Evolutionary conservation across 2,113 vertebrate species (phyloP).

Genomic region (Poeciliopsis retropinna): DNA sequence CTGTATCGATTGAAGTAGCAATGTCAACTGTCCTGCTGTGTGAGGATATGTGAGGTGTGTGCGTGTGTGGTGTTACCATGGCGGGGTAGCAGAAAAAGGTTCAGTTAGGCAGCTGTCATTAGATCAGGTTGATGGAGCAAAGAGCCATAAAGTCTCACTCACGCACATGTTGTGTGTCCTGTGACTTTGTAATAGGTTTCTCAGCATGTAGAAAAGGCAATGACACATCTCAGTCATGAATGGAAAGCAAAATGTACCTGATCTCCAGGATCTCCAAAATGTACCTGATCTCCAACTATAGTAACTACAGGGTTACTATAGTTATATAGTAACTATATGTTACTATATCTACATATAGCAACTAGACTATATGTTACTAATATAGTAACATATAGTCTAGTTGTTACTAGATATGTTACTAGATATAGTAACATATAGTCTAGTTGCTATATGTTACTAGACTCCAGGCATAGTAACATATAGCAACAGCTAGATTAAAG

Average conservation of each 20-base stretch:
- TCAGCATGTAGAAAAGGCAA: constrained; percentile 48
- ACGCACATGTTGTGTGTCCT: constrained; percentile 19
- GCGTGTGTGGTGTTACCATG: constrained; percentile 11
- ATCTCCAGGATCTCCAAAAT: no score
- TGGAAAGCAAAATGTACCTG: constrained; percentile 38
- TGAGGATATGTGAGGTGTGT: constrained; percentile 9
- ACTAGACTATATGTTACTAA: no score
- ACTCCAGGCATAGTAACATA: not conserved
- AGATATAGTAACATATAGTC: no score
- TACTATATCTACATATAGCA: no score
- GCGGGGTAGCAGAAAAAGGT: constrained; percentile 29
- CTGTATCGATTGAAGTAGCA: constrained; percentile 65
- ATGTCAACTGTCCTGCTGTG: constrained; percentile 66
- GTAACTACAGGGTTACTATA: no score
- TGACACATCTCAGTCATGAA: constrained; percentile 45
- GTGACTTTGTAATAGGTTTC: constrained; percentile 46
- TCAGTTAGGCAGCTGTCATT: constrained; percentile 43
- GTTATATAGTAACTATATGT: no score
- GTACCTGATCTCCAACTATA: no score
- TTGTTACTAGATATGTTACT: no score
- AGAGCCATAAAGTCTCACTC: constrained; percentile 3
- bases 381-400: no score
- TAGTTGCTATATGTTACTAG: no score
- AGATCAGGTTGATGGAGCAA: constrained; percentile 32
- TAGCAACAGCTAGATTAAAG: not conserved